A percentile compares a stretch with the other conserved stretches of the same genome.
Conservation (phyloP, 2,888 invertebrate genomes). For the Anticlea derivata region DNA sequence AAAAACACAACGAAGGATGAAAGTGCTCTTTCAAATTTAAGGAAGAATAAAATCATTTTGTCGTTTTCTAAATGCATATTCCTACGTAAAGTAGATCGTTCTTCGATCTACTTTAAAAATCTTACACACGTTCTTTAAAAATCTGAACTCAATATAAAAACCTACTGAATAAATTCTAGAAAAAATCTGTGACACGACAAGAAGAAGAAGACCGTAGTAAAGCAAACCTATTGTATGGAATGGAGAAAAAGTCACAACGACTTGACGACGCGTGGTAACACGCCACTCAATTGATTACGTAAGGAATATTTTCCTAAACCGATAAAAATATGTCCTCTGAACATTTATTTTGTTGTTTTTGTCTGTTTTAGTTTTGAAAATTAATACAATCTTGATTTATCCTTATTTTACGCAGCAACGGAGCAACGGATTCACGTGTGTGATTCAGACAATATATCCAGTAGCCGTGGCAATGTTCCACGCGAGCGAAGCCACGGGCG, state of each 20-base stretch:
- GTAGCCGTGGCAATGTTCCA: too few relatives aligned
- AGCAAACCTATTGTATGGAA: slow-evolving; percentile 38
- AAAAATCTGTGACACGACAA: too few relatives aligned
- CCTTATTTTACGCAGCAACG: too few relatives aligned
- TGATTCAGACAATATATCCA: too few relatives aligned
- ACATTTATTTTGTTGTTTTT: slow-evolving; percentile 21
- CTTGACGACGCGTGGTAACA: slow-evolving; percentile 25
- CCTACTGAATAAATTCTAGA: slow-evolving; percentile 12
- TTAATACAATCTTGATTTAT: too few relatives aligned
- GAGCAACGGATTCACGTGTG: too few relatives aligned
- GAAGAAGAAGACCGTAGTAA: slow-evolving; percentile 24
- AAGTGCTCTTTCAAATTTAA: not conserved
- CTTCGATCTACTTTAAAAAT: not conserved
- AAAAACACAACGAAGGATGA: not conserved
- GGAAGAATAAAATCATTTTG: too few relatives aligned
- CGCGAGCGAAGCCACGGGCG: too few relatives aligned
- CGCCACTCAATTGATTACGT: slow-evolving; percentile 36
- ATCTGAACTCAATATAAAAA: slow-evolving; percentile 3
- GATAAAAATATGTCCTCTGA: slow-evolving; percentile 40
- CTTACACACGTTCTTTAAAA: not conserved
- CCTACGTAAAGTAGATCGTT: too few relatives aligned
- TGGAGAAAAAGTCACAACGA: slow-evolving; percentile 29
- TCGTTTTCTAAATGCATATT: too few relatives aligned
- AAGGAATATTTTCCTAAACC: slow-evolving; percentile 43
- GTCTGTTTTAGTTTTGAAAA: slow-evolving; percentile 29